Conservation (phyloP, 1,140 invertebrate genomes). For the Scaptomyza pallida region DNA sequence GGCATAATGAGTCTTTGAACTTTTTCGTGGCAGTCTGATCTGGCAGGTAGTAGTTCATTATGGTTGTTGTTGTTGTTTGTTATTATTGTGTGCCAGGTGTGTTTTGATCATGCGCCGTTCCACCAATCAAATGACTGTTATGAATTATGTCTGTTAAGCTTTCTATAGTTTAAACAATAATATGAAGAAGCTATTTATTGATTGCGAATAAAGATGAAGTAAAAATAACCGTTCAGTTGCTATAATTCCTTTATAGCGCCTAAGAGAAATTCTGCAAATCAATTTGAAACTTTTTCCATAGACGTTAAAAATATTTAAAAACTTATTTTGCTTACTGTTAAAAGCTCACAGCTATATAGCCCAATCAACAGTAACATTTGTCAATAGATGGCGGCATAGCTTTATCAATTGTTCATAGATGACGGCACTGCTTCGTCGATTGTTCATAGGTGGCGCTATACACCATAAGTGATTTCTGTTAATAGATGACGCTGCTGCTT, state of each 20-base stretch:
- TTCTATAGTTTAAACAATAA: conserved; percentile 24
- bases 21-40: conserved; percentile 40
- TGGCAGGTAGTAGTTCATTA: conserved; percentile 43
- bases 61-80: conserved; percentile 17
- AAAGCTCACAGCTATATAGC: conserved; percentile 17
- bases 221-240: too few relatives aligned
- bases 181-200: background rate
- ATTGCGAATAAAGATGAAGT: background rate
- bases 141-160: conserved; percentile 28
- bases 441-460: too few relatives aligned
- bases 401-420: background rate
- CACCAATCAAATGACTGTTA: conserved; percentile 18
- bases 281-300: too few relatives aligned
- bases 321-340: background rate
- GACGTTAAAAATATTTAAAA: too few relatives aligned
- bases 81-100: conserved; percentile 27
- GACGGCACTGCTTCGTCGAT: background rate
- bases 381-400: conserved; percentile 1
- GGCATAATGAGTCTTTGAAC: conserved; percentile 63
- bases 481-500: conserved; percentile 2
- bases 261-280: too few relatives aligned
- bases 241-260: background rate
- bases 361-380: background rate
- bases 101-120: conserved; percentile 22
- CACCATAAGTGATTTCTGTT: too few relatives aligned